These are phyloP conservation scores for Aphelenchoides besseyi DNA, from an alignment of 1,140 invertebrate species.

Conservation along the genomic window DNA sequence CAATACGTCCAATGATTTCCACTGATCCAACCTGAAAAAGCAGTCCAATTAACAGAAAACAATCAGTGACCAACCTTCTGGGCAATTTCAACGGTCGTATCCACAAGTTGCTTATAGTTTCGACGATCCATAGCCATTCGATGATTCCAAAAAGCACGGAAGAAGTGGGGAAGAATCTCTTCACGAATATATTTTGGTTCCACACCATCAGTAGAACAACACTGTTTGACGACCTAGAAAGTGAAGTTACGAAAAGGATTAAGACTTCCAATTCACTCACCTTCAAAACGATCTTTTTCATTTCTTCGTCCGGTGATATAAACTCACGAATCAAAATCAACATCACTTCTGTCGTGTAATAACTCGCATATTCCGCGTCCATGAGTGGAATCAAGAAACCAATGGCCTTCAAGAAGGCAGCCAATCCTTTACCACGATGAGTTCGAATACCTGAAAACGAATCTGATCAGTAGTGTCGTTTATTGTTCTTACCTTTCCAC, in stretches of 20 bases:
- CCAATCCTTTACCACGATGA: constrained; percentile 94
- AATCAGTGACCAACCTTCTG: constrained; percentile 75
- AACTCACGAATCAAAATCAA: constrained; percentile 97
- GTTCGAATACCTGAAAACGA: constrained; percentile 76
- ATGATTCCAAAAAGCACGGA: constrained; percentile 99
- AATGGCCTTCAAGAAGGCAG: constrained; percentile 97
- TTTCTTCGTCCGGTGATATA: constrained; percentile 98
- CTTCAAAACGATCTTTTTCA: constrained; percentile 99
- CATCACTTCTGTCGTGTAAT: constrained; percentile 99
- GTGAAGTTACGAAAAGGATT: constrained; percentile 17
- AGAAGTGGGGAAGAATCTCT: constrained; percentile 96
- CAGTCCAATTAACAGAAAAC: background rate
- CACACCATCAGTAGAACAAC: constrained; percentile 98
- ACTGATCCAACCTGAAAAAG: constrained; percentile 75
- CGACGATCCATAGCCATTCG: constrained; percentile 95
- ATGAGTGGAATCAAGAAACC: constrained; percentile 98
- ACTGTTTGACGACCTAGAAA: constrained; percentile 93
- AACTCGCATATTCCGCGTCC: constrained; percentile 99
- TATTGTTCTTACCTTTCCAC: constrained; percentile 74
- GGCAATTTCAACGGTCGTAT: constrained; percentile 98
- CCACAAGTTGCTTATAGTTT: constrained; percentile 94
- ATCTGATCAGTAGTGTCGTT: constrained; percentile 1
- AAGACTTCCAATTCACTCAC: constrained; percentile 64
- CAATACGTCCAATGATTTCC: constrained; percentile 95
- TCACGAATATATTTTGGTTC: constrained; percentile 98